Conservation (phyloP, 2,888 invertebrate genomes). For the Tolmerus cingulatus region DNA sequence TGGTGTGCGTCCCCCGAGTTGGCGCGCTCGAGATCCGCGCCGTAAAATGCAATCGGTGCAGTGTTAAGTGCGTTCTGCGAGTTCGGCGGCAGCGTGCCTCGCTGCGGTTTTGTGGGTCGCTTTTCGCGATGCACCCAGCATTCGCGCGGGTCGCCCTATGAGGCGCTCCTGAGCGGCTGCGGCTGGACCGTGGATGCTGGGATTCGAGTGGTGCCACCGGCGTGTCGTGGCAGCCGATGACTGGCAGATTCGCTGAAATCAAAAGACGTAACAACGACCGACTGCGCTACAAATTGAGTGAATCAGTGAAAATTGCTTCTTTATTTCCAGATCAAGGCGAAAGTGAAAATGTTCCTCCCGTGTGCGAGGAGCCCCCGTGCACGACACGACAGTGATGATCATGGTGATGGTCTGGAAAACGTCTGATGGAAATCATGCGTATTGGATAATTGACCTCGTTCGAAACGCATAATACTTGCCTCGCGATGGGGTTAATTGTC, state of each 20-base stretch:
- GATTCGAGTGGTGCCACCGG: slow-evolving; percentile 3
- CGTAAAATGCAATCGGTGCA: neutral
- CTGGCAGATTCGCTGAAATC: slow-evolving; percentile 18
- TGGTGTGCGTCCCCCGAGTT: neutral
- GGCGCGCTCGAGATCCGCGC: neutral
- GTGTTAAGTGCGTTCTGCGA: slow-evolving; percentile 3
- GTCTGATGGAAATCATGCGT: slow-evolving; percentile 38
- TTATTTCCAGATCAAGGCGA: slow-evolving; percentile 42
- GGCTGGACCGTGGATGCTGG: neutral
- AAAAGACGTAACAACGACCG: slow-evolving; percentile 35
- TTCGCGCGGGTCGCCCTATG: neutral
- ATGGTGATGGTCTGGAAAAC: slow-evolving; percentile 25
- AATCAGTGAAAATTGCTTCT: slow-evolving; percentile 41
- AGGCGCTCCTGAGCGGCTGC: neutral
- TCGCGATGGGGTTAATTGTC: slow-evolving; percentile 12
- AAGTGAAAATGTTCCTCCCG: slow-evolving; percentile 34
- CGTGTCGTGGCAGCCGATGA: slow-evolving; percentile 26
- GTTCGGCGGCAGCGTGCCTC: neutral
- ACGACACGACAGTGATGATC: neutral
- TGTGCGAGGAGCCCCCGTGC: neutral
- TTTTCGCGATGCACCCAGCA: neutral
- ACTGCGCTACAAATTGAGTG: slow-evolving; percentile 38
- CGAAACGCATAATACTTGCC: slow-evolving; percentile 27
- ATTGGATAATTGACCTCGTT: slow-evolving; percentile 38
- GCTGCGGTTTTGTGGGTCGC: neutral